Base-by-base conservation (phyloP, 2,888 invertebrate genomes). In the Oegoconia quadripuncta region DNA sequence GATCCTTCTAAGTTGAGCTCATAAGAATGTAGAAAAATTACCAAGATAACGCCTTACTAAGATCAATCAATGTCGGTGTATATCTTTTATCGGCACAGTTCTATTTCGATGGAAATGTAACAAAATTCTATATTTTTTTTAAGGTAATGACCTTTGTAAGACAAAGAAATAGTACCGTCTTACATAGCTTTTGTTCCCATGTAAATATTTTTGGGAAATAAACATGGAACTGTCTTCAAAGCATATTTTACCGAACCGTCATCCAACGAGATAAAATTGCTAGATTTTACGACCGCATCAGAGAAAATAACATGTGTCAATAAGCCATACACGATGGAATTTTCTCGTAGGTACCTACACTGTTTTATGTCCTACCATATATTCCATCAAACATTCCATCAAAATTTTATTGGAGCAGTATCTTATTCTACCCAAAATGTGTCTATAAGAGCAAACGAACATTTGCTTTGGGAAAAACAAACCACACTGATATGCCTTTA, bases 1-100 rank as follows among this genome's bases (percentile, higher is more conserved):
- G 56, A 66, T 76, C 69, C 71, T 66, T 71, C 62, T 53, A 52
- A 59, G 51, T 59, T 59, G 58, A 58, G 62, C 56, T 64, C 53
- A 74, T 71, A 77, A 76, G 74, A 76, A 81, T 75, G 76, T 79
- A 67, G 69, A 73, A 80, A 80, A 80, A 75, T 74, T 66, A 71
- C 65, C 46, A 45, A 67, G 78, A 81, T 80, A 83, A 73, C 67
- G 55, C 61, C 49, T 52, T 44, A 35, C 39, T 48, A 22, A 62
- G 65, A 84, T 84, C 81, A 58, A 83, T 86, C 83, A 81, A 73
- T 62, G 82, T 77, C 80, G 53, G 50, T 52, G 59, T 46, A 45
- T 40, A 47, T 42, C 48, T 55, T 53, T 44, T 45, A 50, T 48
- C 52, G 46, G 45, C 28, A 30, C 36, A 34, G 33, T 34, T 22